A percentile compares a stretch with the other conserved stretches of the same genome.
Evolutionary conservation across 2,113 vertebrate species (phyloP).

Genomic region (Lucifuga dentata): DNA sequence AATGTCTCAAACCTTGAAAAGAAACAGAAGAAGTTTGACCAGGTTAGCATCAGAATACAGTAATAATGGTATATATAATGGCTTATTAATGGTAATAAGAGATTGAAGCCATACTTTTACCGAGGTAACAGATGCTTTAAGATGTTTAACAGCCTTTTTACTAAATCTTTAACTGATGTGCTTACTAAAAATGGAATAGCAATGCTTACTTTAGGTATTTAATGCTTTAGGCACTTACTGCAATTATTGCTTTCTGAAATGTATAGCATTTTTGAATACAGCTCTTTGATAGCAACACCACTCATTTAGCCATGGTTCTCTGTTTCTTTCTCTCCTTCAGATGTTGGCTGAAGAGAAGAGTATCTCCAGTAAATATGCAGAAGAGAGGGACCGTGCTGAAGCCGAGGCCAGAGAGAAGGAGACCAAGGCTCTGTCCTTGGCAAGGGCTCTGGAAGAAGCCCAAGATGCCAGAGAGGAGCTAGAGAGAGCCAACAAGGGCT

Average conservation of each 20-base stretch:
- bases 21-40: conserved; percentile 98
- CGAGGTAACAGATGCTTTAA: too few relatives aligned
- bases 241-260: neutral
- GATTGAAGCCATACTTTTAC: too few relatives aligned
- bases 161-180: too few relatives aligned
- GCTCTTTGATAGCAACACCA: neutral
- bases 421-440: conserved; percentile 91
- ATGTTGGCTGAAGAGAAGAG: conserved; percentile 96
- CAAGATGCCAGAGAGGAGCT: conserved; percentile 90
- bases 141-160: too few relatives aligned
- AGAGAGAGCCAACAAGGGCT: conserved; percentile 90
- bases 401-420: conserved; percentile 95
- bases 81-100: too few relatives aligned
- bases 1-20: conserved; percentile 96
- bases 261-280: neutral
- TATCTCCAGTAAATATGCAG: conserved; percentile 92
- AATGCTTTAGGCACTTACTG: too few relatives aligned
- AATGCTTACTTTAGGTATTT: too few relatives aligned
- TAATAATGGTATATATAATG: too few relatives aligned
- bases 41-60: too few relatives aligned
- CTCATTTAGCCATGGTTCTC: neutral
- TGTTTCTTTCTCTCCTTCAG: conserved; percentile 68
- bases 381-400: conserved; percentile 94
- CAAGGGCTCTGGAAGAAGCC: conserved; percentile 91
- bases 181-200: too few relatives aligned